Conservation (phyloP, 2,113 vertebrate genomes). For the Fulmarus glacialis region DNA sequence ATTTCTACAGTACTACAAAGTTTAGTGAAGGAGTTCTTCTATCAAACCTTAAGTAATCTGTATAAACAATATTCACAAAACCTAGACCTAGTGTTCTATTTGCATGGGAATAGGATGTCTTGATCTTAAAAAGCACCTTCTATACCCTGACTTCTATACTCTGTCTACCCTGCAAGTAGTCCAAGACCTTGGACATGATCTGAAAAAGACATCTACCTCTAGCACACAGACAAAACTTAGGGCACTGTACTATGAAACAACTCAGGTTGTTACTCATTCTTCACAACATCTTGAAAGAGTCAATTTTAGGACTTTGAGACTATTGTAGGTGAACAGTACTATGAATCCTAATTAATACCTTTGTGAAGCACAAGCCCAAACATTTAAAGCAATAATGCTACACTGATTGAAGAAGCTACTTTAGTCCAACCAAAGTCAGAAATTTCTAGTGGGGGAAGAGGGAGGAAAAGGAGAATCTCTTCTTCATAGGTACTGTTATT, state of each 20-base stretch:
- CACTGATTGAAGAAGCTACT: background rate
- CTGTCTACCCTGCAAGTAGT: background rate
- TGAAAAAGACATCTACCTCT: background rate
- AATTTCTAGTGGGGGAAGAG: background rate
- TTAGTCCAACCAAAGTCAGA: background rate
- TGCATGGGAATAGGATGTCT: background rate
- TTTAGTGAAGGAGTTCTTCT: background rate
- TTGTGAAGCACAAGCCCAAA: background rate
- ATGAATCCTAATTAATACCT: background rate
- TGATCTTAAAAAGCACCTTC: background rate
- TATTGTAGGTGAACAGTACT: background rate
- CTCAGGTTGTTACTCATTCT: background rate
- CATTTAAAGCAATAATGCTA: background rate
- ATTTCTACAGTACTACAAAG: background rate
- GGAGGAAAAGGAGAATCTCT: background rate
- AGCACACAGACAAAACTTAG: background rate
- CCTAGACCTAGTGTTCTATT: background rate
- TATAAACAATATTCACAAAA: background rate
- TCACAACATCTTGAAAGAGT: background rate
- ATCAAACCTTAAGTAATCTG: background rate
- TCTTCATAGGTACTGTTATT: background rate
- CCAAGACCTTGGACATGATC: background rate
- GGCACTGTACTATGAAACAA: background rate
- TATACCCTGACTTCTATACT: background rate
- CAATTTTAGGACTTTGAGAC: background rate